Evolutionary conservation across 2,113 vertebrate genomes (phyloP).

Genomic region (Lepus americanus): DNA sequence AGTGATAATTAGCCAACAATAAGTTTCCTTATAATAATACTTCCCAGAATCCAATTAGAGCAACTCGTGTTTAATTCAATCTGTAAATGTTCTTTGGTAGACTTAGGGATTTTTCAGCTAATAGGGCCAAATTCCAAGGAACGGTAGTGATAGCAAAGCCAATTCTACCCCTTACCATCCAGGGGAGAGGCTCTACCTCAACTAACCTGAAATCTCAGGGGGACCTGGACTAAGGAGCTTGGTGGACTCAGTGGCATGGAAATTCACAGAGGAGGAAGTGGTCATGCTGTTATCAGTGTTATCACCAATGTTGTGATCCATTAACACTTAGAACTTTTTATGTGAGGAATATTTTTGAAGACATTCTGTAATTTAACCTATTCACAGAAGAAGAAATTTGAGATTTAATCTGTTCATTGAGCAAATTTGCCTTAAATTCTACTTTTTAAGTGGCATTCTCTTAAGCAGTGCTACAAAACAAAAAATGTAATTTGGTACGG

Average conservation of each 20-base stretch:
- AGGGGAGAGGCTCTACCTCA: background rate
- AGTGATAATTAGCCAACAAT: constrained; percentile 18
- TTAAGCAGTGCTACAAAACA: background rate
- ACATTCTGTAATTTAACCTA: background rate
- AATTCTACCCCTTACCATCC: background rate
- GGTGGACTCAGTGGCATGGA: background rate
- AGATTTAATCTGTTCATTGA: background rate
- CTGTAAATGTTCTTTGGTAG: background rate
- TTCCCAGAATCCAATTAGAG: background rate
- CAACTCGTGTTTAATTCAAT: background rate
- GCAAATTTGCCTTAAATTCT: background rate
- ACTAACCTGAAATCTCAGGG: background rate
- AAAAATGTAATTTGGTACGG: constrained; percentile 34
- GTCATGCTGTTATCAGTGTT: background rate
- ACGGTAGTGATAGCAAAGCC: background rate
- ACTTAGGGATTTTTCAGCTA: background rate
- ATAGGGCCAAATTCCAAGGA: background rate
- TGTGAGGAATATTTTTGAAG: background rate
- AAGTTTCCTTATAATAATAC: constrained; percentile 37
- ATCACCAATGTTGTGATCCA: background rate
- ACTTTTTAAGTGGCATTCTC: background rate
- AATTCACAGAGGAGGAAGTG: background rate
- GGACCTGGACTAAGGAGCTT: background rate
- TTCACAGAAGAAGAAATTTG: background rate
- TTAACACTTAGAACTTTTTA: background rate